These are phyloP conservation scores for Orthonevra nobilis DNA, from an alignment of 2,888 invertebrate species.

Conservation along the genomic window DNA sequence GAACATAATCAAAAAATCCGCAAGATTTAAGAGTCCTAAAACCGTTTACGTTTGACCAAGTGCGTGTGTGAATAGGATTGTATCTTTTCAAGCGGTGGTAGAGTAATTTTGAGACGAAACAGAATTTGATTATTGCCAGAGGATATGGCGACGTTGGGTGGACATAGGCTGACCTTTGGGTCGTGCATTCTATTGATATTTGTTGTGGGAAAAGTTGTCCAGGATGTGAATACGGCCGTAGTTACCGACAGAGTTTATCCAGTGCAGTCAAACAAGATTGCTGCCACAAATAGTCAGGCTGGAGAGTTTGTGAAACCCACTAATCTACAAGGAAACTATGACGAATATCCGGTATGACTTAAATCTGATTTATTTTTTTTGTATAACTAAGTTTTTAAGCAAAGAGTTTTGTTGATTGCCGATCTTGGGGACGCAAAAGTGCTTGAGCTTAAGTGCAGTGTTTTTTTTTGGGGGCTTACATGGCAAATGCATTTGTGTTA, in stretches of 20 bases:
- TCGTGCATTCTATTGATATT: slow-evolving; percentile 44
- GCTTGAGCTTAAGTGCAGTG: slow-evolving; percentile 1
- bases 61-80: too few relatives aligned
- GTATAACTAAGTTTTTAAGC: not conserved
- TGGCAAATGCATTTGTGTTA: not conserved
- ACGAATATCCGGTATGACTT: slow-evolving; percentile 59
- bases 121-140: slow-evolving; percentile 6
- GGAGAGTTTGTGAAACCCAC: slow-evolving; percentile 38
- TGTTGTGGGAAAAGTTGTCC: slow-evolving; percentile 18
- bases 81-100: slow-evolving; percentile 1
- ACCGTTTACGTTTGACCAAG: too few relatives aligned
- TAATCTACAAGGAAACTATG: slow-evolving; percentile 37
- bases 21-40: too few relatives aligned
- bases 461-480: not conserved
- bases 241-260: slow-evolving; percentile 43
- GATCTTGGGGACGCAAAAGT: too few relatives aligned
- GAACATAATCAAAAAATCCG: too few relatives aligned
- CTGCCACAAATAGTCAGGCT: slow-evolving; percentile 18
- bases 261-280: slow-evolving; percentile 27
- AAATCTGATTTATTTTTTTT: not conserved
- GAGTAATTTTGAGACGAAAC: slow-evolving; percentile 8
- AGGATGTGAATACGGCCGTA: slow-evolving; percentile 4
- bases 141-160: slow-evolving; percentile 40
- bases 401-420: not conserved
- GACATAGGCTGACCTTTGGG: slow-evolving; percentile 37